Percentiles rank a stretch among this genome's conserved stretches.
These are phyloP conservation scores for Eidolon dupreanum DNA, from an alignment of 2,797 vertebrate genomes.

Conservation along the genomic window DNA sequence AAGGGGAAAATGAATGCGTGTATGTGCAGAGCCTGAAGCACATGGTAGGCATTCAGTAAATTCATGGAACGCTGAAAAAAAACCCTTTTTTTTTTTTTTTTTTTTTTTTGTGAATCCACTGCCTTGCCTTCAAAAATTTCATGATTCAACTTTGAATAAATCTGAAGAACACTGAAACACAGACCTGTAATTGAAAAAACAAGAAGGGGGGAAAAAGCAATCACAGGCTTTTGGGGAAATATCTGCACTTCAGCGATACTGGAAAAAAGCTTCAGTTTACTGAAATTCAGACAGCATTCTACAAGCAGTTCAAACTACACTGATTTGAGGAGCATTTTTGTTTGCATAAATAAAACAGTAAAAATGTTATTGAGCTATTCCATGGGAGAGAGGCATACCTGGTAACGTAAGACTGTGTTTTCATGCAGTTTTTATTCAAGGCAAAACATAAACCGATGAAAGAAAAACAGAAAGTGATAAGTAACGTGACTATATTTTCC, in stretches of 20 bases:
- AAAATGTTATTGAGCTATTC: constrained; percentile 67
- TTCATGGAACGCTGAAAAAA: not conserved
- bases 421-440: constrained; percentile 71
- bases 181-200: not conserved
- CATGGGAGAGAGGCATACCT: constrained; percentile 43
- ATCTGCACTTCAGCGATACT: not conserved
- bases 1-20: not conserved
- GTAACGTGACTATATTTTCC: constrained; percentile 57
- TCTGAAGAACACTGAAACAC: constrained; percentile 26
- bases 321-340: constrained; percentile 61
- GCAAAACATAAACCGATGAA: constrained; percentile 74
- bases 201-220: not conserved
- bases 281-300: constrained; percentile 32
- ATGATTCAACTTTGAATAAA: constrained; percentile 41
- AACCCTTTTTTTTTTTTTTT: too few species aligned
- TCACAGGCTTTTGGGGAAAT: not conserved
- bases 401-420: constrained; percentile 61
- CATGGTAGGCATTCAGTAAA: not conserved
- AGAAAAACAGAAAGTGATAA: constrained; percentile 75
- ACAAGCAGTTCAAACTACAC: not conserved
- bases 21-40: not conserved
- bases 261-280: not conserved
- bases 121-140: constrained; percentile 31
- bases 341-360: constrained; percentile 75
- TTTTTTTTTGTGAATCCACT: not conserved